These are phyloP conservation scores for Gobio gobio DNA, from an alignment of 2,113 vertebrate genomes.

Conservation along the genomic window DNA sequence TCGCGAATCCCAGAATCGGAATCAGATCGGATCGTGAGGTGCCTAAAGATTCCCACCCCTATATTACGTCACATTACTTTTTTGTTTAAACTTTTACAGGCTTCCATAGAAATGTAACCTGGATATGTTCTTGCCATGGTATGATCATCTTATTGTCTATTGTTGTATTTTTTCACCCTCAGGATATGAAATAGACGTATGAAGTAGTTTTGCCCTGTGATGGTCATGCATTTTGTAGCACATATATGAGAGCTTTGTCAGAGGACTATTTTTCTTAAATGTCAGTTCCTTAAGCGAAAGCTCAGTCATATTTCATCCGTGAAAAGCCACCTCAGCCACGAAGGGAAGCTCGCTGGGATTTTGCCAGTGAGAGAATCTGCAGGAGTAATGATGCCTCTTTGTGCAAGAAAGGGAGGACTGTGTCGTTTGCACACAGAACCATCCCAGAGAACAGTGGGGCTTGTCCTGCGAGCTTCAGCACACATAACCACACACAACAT, in stretches of 20 bases:
- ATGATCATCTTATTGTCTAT: neutral
- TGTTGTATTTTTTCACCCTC: neutral
- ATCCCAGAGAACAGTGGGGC: slow-evolving; percentile 34
- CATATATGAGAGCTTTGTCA: slow-evolving; percentile 11
- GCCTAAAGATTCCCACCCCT: no score
- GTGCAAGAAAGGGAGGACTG: neutral
- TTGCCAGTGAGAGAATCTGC: slow-evolving; percentile 48
- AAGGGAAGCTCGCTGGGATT: slow-evolving; percentile 19
- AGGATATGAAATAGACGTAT: neutral
- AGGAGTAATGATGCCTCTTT: neutral
- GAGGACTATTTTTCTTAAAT: slow-evolving; percentile 19
- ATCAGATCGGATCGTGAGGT: no score
- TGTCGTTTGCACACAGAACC: slow-evolving; percentile 23
- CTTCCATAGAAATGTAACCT: no score
- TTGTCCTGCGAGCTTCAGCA: slow-evolving; percentile 9
- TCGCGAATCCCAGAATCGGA: no score
- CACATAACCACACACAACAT: slow-evolving; percentile 42
- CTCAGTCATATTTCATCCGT: slow-evolving; percentile 18
- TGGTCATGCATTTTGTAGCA: neutral
- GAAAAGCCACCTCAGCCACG: neutral
- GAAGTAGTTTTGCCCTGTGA: neutral
- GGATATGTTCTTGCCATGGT: neutral
- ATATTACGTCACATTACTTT: no score
- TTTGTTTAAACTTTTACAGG: no score
- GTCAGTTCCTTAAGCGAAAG: slow-evolving; percentile 17